phyloP scores from a whole-genome alignment of 2,888 invertebrate species.

The Hirtodrosophila duncani region DNA sequence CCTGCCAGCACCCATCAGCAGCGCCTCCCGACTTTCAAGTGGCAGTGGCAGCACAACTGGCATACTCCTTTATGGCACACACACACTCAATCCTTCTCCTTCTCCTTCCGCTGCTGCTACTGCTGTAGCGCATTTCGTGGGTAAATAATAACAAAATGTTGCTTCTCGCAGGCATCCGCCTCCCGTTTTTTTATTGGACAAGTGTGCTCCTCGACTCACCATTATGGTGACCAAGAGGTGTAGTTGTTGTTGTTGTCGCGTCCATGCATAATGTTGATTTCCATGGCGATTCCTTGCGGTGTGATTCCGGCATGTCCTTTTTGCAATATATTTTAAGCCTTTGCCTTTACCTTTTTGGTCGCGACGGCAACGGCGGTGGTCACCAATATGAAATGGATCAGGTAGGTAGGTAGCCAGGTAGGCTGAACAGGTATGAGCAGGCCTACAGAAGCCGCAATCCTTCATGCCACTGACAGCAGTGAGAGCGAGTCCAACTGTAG shows the following conservation, averaged over 20 bases:
- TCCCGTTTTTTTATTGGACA: not conserved
- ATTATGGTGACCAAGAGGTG: conserved; percentile 59
- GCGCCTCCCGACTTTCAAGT: conserved; percentile 46
- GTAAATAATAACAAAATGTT: conserved; percentile 69
- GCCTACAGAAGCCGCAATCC: no score
- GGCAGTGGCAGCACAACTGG: no score
- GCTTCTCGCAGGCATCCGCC: conserved; percentile 13
- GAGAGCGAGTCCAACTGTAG: no score
- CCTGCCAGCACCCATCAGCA: conserved; percentile 23
- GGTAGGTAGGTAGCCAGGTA: no score
- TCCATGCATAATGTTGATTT: conserved; percentile 74
- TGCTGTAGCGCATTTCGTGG: conserved; percentile 47
- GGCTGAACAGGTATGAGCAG: no score
- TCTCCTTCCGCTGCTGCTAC: no score
- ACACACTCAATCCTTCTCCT: no score
- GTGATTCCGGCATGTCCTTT: conserved; percentile 74
- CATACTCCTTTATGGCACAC: no score
- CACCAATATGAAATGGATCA: conserved; percentile 55
- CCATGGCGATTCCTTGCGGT: conserved; percentile 76
- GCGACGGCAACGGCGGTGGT: conserved; percentile 36
- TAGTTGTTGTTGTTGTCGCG: not conserved
- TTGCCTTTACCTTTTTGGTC: conserved; percentile 61
- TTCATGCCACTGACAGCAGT: no score
- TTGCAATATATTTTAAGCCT: conserved; percentile 67
- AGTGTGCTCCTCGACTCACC: conserved; percentile 12